Conservation (phyloP, 1,140 invertebrate genomes). For the Scaptomyza graminum region DNA sequence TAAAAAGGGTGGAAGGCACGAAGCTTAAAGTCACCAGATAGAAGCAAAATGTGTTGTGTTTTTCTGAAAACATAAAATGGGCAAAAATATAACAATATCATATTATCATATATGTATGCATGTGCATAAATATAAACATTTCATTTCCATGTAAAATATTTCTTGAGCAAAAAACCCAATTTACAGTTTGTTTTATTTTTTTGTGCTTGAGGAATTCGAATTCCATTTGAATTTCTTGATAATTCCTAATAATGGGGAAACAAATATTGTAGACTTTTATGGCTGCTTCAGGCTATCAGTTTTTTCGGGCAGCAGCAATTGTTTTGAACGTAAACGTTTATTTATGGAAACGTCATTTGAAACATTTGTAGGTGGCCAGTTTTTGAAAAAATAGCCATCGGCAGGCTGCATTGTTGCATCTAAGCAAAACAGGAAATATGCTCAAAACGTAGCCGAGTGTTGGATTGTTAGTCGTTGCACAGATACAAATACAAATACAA, state of each 20-base stretch:
- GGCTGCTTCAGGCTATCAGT: background rate
- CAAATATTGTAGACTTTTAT: constrained; percentile 2
- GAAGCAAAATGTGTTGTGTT: constrained; percentile 7
- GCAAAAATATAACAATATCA: constrained; percentile 11
- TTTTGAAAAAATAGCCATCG: constrained; percentile 16
- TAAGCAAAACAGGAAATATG: constrained; percentile 78
- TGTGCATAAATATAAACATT: background rate
- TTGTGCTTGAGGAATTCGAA: background rate
- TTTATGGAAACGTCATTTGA: constrained; percentile 18
- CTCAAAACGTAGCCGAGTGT: constrained; percentile 63
- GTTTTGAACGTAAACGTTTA: background rate
- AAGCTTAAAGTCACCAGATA: background rate
- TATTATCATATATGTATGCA: background rate
- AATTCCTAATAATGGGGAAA: background rate
- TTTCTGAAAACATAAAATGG: constrained; percentile 32
- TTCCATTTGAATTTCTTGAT: background rate
- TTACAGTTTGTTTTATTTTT: background rate
- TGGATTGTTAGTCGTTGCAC: constrained; percentile 51
- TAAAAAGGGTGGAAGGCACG: background rate
- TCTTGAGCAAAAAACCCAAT: no score
- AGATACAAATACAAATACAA: constrained; percentile 27
- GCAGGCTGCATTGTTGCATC: constrained; percentile 38
- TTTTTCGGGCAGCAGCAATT: background rate
- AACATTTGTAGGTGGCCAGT: constrained; percentile 37
- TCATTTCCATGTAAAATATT: background rate